Conservation (phyloP, 2,888 invertebrate genomes). For the Metacarcinus magister region DNA sequence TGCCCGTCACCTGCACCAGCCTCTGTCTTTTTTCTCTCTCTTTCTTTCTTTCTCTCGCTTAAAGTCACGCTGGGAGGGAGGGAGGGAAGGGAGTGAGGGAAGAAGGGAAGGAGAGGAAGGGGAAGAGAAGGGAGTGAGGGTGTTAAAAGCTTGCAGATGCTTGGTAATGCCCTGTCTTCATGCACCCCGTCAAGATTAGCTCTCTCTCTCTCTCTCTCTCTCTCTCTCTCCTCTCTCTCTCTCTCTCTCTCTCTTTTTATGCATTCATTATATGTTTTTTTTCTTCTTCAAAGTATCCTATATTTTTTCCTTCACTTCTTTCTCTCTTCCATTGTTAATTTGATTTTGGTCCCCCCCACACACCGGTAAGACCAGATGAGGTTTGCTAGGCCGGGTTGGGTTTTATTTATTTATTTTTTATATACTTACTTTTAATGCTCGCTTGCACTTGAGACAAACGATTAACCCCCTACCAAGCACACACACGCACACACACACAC, state of each 20-base stretch:
- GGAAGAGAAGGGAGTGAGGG: not conserved
- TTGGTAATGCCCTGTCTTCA: conserved; percentile 13
- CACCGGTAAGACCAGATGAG: too few relatives aligned
- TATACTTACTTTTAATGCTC: not conserved
- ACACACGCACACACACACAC: not conserved
- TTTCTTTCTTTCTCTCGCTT: too few relatives aligned
- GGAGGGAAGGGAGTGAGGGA: too few relatives aligned
- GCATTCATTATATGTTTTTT: not conserved
- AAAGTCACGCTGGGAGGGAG: not conserved
- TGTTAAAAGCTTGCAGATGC: conserved; percentile 3
- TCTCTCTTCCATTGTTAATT: not conserved
- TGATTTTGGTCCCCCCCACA: not conserved
- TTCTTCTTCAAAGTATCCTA: not conserved
- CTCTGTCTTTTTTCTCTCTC: not conserved
- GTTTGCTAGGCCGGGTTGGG: not conserved
- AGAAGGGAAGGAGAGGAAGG: too few relatives aligned
- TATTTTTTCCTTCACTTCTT: not conserved
- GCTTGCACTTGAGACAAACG: not conserved
- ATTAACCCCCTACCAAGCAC: not conserved
- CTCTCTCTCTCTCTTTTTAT: not conserved
- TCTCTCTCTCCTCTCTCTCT: too few relatives aligned
- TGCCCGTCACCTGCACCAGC: not conserved
- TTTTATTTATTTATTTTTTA: too few relatives aligned
- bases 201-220: too few relatives aligned
- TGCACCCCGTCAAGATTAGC: not conserved